Percentiles rank a stretch among this genome's conserved stretches.
Conservation (phyloP, 1,140 invertebrate genomes). For the Pseudomyrmex concolor region DNA sequence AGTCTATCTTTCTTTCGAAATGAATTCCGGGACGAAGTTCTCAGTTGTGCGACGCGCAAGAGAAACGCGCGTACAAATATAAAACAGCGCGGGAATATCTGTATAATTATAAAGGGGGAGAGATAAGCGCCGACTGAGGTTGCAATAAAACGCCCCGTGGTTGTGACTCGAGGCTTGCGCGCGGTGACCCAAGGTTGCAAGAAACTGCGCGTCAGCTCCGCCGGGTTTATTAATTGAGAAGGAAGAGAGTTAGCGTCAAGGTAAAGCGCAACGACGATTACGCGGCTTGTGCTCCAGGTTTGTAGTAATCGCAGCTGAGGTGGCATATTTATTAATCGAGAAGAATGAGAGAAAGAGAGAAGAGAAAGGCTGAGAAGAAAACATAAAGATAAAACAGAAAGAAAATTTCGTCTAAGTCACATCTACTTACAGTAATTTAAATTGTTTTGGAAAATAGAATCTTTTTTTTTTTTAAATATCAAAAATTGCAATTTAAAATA, state of each 20-base stretch:
- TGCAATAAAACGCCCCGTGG: constrained; percentile 32
- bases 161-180: not conserved
- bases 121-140: constrained; percentile 38
- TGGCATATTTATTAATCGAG: constrained; percentile 41
- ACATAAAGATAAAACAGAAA: not conserved
- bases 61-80: constrained; percentile 15
- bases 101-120: constrained; percentile 4
- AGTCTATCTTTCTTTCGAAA: not conserved
- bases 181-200: constrained; percentile 39
- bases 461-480: no score
- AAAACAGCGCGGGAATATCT: constrained; percentile 23
- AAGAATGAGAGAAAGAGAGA: not conserved
- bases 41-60: constrained; percentile 11
- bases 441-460: not conserved
- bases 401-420: not conserved
- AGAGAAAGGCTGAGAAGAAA: not conserved
- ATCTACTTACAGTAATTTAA: no score
- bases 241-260: constrained; percentile 21
- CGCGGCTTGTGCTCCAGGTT: constrained; percentile 16
- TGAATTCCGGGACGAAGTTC: not conserved
- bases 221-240: constrained; percentile 50
- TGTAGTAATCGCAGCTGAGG: constrained; percentile 14
- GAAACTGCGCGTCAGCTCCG: constrained; percentile 54
- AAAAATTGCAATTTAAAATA: no score
- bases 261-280: constrained; percentile 35